Percentiles rank a stretch among this genome's conserved stretches.
phyloP scores from a whole-genome alignment of 2,888 invertebrate genomes.

The Boloria selene region DNA sequence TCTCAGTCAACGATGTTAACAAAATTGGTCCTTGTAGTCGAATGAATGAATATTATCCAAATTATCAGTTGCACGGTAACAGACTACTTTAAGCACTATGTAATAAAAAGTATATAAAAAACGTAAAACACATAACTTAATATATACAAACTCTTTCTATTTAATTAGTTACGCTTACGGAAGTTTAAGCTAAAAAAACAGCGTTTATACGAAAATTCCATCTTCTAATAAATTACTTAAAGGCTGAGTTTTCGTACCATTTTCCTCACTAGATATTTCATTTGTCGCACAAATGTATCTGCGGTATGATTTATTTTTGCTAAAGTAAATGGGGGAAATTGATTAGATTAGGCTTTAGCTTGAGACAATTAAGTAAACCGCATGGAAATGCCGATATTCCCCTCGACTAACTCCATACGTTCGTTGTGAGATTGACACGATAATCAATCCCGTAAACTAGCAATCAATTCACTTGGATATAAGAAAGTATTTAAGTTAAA shows the following conservation, averaged over 20 bases:
- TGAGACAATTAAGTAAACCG: constrained; percentile 37
- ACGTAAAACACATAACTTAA: too few species aligned
- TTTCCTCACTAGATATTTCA: constrained; percentile 25
- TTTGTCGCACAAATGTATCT: constrained; percentile 31
- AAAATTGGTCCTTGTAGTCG: too few species aligned
- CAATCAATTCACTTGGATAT: background rate
- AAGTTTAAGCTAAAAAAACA: too few species aligned
- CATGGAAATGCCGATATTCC: constrained; percentile 41
- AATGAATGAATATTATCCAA: too few species aligned
- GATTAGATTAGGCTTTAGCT: constrained; percentile 25
- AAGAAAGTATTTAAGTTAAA: background rate
- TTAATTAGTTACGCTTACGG: too few species aligned
- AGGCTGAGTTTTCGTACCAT: constrained; percentile 21
- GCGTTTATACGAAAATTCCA: background rate
- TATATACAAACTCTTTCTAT: too few species aligned
- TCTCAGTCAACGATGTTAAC: too few species aligned
- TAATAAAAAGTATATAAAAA: too few species aligned
- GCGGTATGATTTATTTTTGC: constrained; percentile 36
- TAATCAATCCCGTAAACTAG: constrained; percentile 4
- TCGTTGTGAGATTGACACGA: constrained; percentile 10
- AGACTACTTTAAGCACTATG: too few species aligned
- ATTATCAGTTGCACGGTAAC: too few species aligned
- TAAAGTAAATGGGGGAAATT: constrained; percentile 33
- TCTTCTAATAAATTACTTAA: constrained; percentile 22
- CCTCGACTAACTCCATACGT: constrained; percentile 26